These are phyloP conservation scores for Acromyrmex heyeri DNA, from an alignment of 1,140 invertebrate genomes.

Conservation along the genomic window DNA sequence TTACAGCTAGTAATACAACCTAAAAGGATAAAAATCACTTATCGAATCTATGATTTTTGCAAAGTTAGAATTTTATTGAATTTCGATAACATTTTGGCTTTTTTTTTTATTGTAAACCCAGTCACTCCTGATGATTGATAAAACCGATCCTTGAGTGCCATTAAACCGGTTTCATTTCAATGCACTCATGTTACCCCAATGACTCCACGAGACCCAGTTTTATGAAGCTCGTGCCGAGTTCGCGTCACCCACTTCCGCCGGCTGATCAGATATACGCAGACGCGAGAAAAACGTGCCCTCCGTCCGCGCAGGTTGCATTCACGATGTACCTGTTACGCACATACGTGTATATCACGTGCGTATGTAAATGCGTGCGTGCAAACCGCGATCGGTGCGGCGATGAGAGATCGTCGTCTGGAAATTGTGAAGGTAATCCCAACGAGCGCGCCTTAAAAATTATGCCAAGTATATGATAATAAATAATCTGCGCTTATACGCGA, in stretches of 20 bases:
- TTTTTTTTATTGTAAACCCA: not conserved
- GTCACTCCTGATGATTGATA: constrained; percentile 2
- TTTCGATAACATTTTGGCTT: constrained; percentile 1
- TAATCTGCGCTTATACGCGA: constrained; percentile 69
- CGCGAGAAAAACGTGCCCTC: constrained; percentile 42
- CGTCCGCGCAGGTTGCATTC: constrained; percentile 15
- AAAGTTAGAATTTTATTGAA: not conserved
- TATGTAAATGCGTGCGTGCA: not conserved
- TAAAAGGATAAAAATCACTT: not conserved
- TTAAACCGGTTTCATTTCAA: constrained; percentile 56
- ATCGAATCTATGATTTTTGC: not conserved
- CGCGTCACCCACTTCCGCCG: constrained; percentile 36
- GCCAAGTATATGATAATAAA: constrained; percentile 79
- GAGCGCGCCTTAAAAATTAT: constrained; percentile 71
- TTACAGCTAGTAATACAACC: not conserved
- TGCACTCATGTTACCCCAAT: constrained; percentile 16
- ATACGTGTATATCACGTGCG: not conserved
- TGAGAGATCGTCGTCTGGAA: constrained; percentile 38
- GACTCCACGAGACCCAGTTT: constrained; percentile 35
- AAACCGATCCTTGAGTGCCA: constrained; percentile 37
- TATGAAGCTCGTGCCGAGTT: constrained; percentile 27
- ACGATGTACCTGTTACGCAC: constrained; percentile 10
- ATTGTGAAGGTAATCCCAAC: constrained; percentile 53
- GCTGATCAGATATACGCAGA: constrained; percentile 50
- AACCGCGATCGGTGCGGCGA: not conserved